Base-by-base conservation (phyloP, 2,797 vertebrate genomes). In the Eulemur mongoz region DNA sequence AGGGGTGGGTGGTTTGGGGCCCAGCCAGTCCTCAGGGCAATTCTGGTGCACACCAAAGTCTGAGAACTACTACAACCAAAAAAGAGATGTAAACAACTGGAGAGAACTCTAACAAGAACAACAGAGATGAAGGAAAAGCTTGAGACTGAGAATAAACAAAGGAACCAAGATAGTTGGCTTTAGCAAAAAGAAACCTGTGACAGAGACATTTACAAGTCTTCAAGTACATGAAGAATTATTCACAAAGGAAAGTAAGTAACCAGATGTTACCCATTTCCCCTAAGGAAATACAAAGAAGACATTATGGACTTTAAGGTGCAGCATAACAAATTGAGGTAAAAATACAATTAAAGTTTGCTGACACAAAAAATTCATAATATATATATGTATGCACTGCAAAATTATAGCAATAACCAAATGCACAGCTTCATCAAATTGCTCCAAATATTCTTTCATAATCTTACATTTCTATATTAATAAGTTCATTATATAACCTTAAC, bases 321-420 rank as follows among this genome's bases (percentile, higher is more conserved):
- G 35, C 8, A 45, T 40, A 89, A 95, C 18, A 96, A 91, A 85
- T 65, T 93, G 76, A 89, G 40, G n/a, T 80, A 72, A 91, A 90
- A 97, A 89, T 75, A 94, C 65, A 93, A 89, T 86, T 89, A 92
- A 83, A 93, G 54, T 81, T 79, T 87, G 63, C 20, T 94, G 90
- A 92, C 12, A 92, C 5, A 79, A 95, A 96, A 95, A 63, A 27
- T 63, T 14, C 7, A 1, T 54, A 91, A 86, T 35, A 87, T 45
- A 93, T 2, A 48, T 48, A 54, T 25, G 8, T 30, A 8, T 65
- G 17, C 57, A 69, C 59, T 27, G 40, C 25, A 87, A 93, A 92
- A 86, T 70, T 32, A 91, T 1, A 80, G 20, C 43, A 91, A 78
- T 40, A 93, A 78, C 23, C 15, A 91, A 72, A 94, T 61, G 32